Conservation (phyloP, 2,888 invertebrate species). For the Omphaloscelis lunosa region DNA sequence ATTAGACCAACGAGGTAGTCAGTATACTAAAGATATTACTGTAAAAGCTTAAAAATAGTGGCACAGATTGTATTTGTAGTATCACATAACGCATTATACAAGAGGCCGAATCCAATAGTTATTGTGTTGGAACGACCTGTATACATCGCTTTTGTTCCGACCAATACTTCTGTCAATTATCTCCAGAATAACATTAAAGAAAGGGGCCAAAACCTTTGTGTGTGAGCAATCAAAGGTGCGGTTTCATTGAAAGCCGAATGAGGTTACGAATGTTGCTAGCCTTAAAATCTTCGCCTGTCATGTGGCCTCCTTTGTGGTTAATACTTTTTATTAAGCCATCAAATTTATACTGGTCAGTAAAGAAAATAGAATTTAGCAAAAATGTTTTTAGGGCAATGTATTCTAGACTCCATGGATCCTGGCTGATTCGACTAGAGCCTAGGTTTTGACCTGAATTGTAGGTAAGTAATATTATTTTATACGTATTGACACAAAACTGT, state of each 20-base stretch:
- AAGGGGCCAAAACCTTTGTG: constrained; percentile 64
- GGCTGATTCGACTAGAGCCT: constrained; percentile 4
- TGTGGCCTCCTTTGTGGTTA: constrained; percentile 37
- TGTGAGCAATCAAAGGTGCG: constrained; percentile 72
- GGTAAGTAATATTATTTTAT: constrained; percentile 39
- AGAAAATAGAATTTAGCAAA: constrained; percentile 34
- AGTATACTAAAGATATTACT: too few relatives aligned
- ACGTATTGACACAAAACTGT: constrained; percentile 5
- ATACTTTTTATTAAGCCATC: constrained; percentile 30
- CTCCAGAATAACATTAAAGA: constrained; percentile 33
- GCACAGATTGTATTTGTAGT: too few relatives aligned
- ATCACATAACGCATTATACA: not conserved
- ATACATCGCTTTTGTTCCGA: not conserved
- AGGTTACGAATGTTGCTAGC: constrained; percentile 53
- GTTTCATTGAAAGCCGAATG: constrained; percentile 60
- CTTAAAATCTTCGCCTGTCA: constrained; percentile 32
- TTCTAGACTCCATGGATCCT: constrained; percentile 16
- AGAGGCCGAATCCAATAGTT: not conserved
- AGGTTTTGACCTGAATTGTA: constrained; percentile 37
- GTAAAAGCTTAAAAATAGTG: too few relatives aligned
- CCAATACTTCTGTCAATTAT: constrained; percentile 36
- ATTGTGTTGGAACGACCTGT: not conserved
- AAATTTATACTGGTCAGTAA: constrained; percentile 22
- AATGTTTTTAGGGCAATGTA: constrained; percentile 13
- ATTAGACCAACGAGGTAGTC: too few relatives aligned